Percentiles rank a stretch among this genome's conserved stretches.
Evolutionary conservation across 2,888 invertebrate species (phyloP).

Genomic region (Drosophila mettleri): DNA sequence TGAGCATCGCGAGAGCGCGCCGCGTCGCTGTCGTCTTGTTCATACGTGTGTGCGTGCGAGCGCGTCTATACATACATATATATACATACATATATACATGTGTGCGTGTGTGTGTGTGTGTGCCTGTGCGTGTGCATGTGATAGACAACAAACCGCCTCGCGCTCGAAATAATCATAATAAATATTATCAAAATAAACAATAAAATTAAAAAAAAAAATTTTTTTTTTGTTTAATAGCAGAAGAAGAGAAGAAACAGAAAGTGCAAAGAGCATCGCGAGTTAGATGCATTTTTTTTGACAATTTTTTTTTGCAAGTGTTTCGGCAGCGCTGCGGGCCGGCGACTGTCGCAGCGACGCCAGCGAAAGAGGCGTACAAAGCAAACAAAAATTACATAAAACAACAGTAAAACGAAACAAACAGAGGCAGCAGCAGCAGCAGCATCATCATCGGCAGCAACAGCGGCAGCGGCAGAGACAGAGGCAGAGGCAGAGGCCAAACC

Average conservation of each 20-base stretch:
- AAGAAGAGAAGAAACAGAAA: neutral
- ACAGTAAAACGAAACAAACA: constrained; percentile 23
- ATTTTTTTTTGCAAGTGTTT: constrained; percentile 50
- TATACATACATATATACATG: neutral
- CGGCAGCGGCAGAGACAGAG: neutral
- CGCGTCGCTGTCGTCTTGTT: constrained; percentile 47
- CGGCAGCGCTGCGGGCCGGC: constrained; percentile 57
- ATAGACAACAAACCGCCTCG: constrained; percentile 54
- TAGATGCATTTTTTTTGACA: constrained; percentile 44
- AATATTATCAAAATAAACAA: constrained; percentile 28
- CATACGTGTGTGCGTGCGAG: constrained; percentile 19
- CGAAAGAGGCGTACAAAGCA: constrained; percentile 45
- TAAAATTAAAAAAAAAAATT: constrained; percentile 8
- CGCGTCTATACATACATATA: constrained; percentile 1
- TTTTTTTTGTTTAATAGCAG: neutral
- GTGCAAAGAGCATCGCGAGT: constrained; percentile 16
- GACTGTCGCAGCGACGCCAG: constrained; percentile 33
- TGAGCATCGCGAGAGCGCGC: constrained; percentile 69
- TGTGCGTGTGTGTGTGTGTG: constrained; percentile 7
- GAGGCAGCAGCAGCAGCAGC: neutral
- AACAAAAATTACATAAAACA: constrained; percentile 55
- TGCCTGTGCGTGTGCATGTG: constrained; percentile 27
- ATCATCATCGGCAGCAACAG: neutral
- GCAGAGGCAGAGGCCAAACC: constrained; percentile 5
- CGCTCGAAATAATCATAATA: constrained; percentile 34